phyloP scores from a whole-genome alignment of 2,797 vertebrate species.

The Melanotaenia pygmaea region DNA sequence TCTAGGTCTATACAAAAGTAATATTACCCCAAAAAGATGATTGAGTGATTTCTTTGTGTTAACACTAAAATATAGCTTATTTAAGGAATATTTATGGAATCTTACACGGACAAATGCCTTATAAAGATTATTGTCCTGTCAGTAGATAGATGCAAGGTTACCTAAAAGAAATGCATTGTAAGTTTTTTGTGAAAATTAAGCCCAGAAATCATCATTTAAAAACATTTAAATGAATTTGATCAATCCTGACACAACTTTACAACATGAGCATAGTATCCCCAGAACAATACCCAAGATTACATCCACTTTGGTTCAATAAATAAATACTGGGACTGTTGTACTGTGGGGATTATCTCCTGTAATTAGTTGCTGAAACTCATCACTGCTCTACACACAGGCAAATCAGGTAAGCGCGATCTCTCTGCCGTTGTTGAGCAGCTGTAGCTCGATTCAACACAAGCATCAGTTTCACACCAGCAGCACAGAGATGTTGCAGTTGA shows the following conservation, averaged over 20 bases:
- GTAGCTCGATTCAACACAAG: conserved; percentile 17
- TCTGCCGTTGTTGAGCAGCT: conserved; percentile 13
- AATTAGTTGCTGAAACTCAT: conserved; percentile 17
- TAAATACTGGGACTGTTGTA: not conserved
- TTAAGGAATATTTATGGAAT: not conserved
- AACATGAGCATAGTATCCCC: not conserved
- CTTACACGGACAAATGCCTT: not conserved
- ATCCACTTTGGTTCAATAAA: not conserved
- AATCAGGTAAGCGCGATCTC: conserved; percentile 2
- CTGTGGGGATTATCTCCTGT: conserved; percentile 12
- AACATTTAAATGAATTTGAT: not conserved
- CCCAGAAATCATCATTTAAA: too few species aligned
- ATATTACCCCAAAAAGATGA: not conserved
- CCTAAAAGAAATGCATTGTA: too few species aligned
- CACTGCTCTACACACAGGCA: not conserved
- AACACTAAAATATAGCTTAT: too few species aligned
- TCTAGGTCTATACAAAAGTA: too few species aligned
- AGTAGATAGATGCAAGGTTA: too few species aligned
- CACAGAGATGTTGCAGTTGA: conserved; percentile 24
- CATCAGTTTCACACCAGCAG: conserved; percentile 11
- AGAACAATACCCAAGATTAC: not conserved
- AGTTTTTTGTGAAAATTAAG: not conserved
- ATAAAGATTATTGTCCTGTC: too few species aligned
- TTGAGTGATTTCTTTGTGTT: not conserved
- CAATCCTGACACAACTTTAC: not conserved